phyloP scores from a whole-genome alignment of 1,140 invertebrate species.

The Drosophila leontia region DNA sequence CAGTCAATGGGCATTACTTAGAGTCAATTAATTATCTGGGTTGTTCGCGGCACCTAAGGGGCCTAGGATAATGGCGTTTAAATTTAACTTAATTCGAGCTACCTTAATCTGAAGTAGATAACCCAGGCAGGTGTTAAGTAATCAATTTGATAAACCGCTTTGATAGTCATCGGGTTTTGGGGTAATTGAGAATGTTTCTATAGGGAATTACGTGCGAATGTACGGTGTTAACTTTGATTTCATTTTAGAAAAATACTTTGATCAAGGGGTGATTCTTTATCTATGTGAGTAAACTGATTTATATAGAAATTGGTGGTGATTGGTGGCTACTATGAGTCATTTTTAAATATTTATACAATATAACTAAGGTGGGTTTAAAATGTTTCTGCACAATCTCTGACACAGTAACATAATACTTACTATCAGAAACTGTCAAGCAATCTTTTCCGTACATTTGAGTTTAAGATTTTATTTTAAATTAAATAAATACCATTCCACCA shows the following conservation, averaged over 20 bases:
- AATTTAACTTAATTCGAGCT: constrained; percentile 2
- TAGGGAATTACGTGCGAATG: not conserved
- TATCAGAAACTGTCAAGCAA: not conserved
- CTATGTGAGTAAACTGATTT: not conserved
- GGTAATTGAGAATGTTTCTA: not conserved
- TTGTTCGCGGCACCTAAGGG: not conserved
- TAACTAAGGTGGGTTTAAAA: too few species aligned
- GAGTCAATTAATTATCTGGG: constrained; percentile 37
- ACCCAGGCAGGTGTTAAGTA: constrained; percentile 1
- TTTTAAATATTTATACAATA: not conserved
- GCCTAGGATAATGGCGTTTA: not conserved
- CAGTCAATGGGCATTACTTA: constrained; percentile 21
- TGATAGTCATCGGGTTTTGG: not conserved
- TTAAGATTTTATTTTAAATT: not conserved
- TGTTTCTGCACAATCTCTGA: too few species aligned
- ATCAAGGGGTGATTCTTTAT: not conserved
- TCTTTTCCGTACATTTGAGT: not conserved
- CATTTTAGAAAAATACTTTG: not conserved
- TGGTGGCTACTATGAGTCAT: not conserved
- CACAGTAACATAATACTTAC: not conserved
- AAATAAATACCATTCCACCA: not conserved
- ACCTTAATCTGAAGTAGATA: constrained; percentile 11
- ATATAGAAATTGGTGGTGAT: not conserved
- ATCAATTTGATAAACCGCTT: constrained; percentile 14
- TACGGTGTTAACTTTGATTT: not conserved